Evolutionary conservation across 2,888 invertebrate species (phyloP).

Genomic region (Meloe dianella): DNA sequence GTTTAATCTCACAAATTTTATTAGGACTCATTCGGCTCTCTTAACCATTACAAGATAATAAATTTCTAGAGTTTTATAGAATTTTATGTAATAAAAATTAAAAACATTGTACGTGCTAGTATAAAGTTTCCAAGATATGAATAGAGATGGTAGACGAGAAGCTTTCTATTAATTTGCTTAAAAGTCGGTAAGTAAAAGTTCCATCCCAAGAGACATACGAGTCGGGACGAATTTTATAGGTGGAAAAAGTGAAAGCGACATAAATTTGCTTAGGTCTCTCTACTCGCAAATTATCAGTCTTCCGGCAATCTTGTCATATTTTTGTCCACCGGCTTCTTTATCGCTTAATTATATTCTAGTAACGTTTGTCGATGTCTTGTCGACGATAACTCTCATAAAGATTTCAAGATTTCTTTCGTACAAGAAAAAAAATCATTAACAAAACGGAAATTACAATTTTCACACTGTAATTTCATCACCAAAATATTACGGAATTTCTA

Average conservation of each 20-base stretch:
- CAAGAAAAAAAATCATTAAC: neutral
- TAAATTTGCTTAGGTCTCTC: slow-evolving; percentile 21
- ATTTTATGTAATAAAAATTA: neutral
- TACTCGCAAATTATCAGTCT: slow-evolving; percentile 16
- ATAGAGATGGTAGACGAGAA: neutral
- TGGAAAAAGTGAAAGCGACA: slow-evolving; percentile 21
- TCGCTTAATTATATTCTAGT: slow-evolving; percentile 8
- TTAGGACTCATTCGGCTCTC: neutral
- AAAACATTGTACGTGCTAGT: neutral
- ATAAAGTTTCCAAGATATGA: neutral
- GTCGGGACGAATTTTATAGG: slow-evolving; percentile 20
- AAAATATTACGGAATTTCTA: neutral
- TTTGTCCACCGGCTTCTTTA: slow-evolving; percentile 10
- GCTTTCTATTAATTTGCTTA: slow-evolving; percentile 21
- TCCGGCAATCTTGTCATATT: slow-evolving; percentile 13
- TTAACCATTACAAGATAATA: too few species aligned
- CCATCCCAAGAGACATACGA: slow-evolving; percentile 24
- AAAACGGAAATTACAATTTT: slow-evolving; percentile 12
- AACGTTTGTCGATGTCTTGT: slow-evolving; percentile 7
- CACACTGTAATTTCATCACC: slow-evolving; percentile 22
- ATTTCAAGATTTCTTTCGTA: neutral
- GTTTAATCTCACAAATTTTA: neutral
- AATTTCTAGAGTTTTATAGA: neutral
- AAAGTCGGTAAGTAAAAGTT: slow-evolving; percentile 22
- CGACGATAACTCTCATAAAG: neutral